Evolutionary conservation across 1,140 invertebrate species (phyloP).

Genomic region (Anastatus disparis): DNA sequence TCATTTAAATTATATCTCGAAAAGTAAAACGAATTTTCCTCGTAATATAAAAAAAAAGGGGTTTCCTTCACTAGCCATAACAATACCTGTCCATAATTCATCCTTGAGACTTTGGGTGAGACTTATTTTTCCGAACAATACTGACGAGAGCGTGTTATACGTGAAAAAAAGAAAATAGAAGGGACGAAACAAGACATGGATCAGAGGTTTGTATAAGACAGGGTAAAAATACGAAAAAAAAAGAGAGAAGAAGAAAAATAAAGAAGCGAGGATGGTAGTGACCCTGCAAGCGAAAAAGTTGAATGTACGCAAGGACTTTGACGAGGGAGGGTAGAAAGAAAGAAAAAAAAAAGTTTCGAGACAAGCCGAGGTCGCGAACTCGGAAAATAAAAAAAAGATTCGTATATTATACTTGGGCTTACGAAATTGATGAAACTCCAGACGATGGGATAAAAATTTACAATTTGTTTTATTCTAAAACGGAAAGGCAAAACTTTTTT

Average conservation of each 20-base stretch:
- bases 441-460: neutral
- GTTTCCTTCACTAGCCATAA: neutral
- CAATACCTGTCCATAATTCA: slow-evolving; percentile 6
- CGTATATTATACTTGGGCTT: neutral
- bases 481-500: too few relatives aligned
- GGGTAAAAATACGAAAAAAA: neutral
- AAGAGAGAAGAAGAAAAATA: neutral
- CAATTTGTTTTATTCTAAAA: too few relatives aligned
- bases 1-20: too few relatives aligned
- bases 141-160: too few relatives aligned
- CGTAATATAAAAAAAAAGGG: neutral
- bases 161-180: neutral
- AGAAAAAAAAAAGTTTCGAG: neutral
- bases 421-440: neutral
- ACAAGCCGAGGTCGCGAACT: slow-evolving; percentile 25
- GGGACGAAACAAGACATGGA: neutral
- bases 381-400: neutral
- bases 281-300: slow-evolving; percentile 8
- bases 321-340: too few relatives aligned
- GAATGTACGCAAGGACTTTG: slow-evolving; percentile 15
- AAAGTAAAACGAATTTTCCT: too few relatives aligned
- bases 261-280: slow-evolving; percentile 4
- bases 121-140: slow-evolving; percentile 7
- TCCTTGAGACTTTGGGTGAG: slow-evolving; percentile 1
- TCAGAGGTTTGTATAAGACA: neutral